Evolutionary conservation across 2,113 vertebrate genomes (phyloP), one percentile per base, ranked within the genome.

Genomic region (Vulpes lagopus): DNA sequence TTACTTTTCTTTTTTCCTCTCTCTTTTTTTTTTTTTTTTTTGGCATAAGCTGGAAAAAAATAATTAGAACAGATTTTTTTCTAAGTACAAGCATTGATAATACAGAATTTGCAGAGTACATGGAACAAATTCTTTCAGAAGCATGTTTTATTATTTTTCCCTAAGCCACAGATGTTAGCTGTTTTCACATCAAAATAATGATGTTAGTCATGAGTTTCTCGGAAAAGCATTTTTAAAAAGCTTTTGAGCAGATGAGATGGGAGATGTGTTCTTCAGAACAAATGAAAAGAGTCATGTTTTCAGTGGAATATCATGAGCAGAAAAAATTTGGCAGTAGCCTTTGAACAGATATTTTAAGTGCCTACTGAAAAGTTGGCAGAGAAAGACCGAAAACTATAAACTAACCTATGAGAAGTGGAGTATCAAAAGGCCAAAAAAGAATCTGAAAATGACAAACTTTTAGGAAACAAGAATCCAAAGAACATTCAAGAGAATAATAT

Each of bases 161-260:
- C 32, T 51, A 76, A 97, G 85, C 27, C 90, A 88, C 60, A 95
- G 89, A 97, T 97, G 80, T 98, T 97, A 98, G 53, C 79, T 94
- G 95, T 95, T 98, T 98, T 98, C 92, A 98, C 92, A 92, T 98
- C 88, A 98, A 98, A 97, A 97, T 96, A 98, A 98, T 98, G 55
- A 95, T 88, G 51, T 98, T 98, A 98, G 93, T 95, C 96, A 84
- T 97, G 90, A 95, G 25, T 96, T 97, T 98, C 97, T 97, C 95
- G 89, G 92, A 97, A 98, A 97, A 96, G 22, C 30, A 57, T 98
- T 98, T 98, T 98, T 88, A 98, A 98, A 98, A 99, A 95, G 74
- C 76, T 97, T 97, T 96, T 93, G 87, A 97, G 76, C 55, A 86
- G 65, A 97, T 95, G 80, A 98, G 89, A 96, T 82, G 49, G 86